phyloP scores from a whole-genome alignment of 2,888 invertebrate species.

The Frankliniella fusca region DNA sequence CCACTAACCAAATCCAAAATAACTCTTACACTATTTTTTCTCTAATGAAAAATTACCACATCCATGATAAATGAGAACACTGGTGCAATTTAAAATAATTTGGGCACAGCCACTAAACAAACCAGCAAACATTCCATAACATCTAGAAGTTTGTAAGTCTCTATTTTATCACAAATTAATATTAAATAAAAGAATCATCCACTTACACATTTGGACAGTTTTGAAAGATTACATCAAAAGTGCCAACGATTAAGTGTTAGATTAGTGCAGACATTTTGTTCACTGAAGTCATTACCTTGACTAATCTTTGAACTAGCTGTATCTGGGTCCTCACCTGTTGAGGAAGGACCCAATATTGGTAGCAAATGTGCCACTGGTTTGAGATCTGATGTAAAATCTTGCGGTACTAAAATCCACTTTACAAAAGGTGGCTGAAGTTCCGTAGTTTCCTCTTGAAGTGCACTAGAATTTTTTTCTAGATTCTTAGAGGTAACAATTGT shows the following conservation, averaged over 20 bases:
- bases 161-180: constrained; percentile 18
- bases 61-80: not conserved
- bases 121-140: not conserved
- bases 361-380: not conserved
- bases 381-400: constrained; percentile 8
- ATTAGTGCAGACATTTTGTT: not conserved
- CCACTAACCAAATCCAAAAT: not conserved
- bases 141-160: constrained; percentile 19
- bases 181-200: not conserved
- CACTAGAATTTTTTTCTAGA: not conserved
- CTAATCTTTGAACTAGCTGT: not conserved
- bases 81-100: not conserved
- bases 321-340: not conserved
- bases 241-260: constrained; percentile 3
- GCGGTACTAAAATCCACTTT: not conserved
- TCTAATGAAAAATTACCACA: not conserved
- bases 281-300: not conserved
- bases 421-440: constrained; percentile 9
- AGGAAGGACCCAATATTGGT: not conserved
- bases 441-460: not conserved
- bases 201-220: not conserved
- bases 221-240: not conserved
- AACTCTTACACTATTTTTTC: not conserved
- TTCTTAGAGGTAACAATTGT: not conserved
- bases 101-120: constrained; percentile 8